A percentile compares a stretch with the other conserved stretches of the same genome.
These are phyloP conservation scores for Fissipunctia ypsillon DNA, from an alignment of 2,888 invertebrate genomes.

Conservation along the genomic window DNA sequence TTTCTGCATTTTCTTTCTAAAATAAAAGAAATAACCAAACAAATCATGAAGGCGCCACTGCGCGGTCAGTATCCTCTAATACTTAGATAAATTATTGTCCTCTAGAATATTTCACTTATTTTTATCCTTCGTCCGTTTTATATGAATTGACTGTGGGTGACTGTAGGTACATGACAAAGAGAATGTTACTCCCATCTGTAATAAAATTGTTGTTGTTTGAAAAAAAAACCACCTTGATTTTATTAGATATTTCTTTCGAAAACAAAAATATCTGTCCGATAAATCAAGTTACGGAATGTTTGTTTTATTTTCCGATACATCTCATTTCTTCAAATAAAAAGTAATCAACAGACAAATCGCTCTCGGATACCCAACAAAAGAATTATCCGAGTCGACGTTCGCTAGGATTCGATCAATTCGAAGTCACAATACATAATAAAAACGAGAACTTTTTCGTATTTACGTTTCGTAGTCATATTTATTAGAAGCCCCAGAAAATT, in stretches of 20 bases:
- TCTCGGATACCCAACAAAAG: slow-evolving; percentile 35
- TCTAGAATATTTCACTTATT: slow-evolving; percentile 2
- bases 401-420: slow-evolving; percentile 30
- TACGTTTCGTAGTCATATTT: slow-evolving; percentile 17
- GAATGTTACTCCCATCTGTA: not conserved
- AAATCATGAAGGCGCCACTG: no score
- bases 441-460: slow-evolving; percentile 20
- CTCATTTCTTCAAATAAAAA: slow-evolving; percentile 45
- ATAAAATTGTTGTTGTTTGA: no score
- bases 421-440: slow-evolving; percentile 28
- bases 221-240: not conserved
- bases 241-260: not conserved
- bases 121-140: not conserved
- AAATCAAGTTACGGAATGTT: slow-evolving; percentile 16
- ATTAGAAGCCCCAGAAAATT: slow-evolving; percentile 31
- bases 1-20: no score
- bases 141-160: not conserved
- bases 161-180: not conserved
- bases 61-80: no score
- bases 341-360: slow-evolving; percentile 37
- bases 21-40: no score
- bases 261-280: not conserved
- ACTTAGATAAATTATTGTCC: not conserved
- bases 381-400: slow-evolving; percentile 38
- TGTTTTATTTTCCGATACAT: slow-evolving; percentile 28